Percentiles rank a stretch among this genome's conserved stretches.
Conservation (phyloP, 2,113 vertebrate genomes). For the Campylomormyrus numenius region DNA sequence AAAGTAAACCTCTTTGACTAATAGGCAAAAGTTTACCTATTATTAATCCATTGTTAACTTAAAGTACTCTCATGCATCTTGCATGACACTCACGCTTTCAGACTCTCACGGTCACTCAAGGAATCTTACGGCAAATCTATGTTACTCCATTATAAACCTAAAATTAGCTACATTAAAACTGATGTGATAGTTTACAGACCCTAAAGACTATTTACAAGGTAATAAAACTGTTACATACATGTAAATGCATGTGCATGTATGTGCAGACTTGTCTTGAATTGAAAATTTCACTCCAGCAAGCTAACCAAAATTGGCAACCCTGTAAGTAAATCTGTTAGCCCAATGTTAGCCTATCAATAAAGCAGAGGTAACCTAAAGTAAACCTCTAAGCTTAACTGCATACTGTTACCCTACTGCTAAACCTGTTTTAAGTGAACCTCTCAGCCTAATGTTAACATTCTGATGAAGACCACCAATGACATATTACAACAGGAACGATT, state of each 20-base stretch:
- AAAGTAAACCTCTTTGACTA: neutral
- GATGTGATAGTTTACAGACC: neutral
- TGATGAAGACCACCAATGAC: neutral
- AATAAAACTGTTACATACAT: neutral
- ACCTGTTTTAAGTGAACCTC: neutral
- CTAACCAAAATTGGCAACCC: neutral
- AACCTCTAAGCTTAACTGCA: neutral
- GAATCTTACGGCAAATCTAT: neutral
- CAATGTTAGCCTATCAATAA: neutral
- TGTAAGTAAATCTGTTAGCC: neutral
- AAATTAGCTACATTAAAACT: neutral
- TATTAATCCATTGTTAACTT: neutral
- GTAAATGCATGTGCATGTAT: neutral
- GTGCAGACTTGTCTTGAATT: neutral
- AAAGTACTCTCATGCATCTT: neutral
- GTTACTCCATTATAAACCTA: neutral
- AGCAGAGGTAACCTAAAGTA: neutral
- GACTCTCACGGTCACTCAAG: neutral
- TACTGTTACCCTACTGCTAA: neutral
- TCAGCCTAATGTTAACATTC: neutral
- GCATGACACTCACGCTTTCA: neutral
- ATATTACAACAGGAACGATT: neutral
- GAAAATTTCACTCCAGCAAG: neutral
- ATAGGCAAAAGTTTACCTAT: neutral
- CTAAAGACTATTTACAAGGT: neutral